Evolutionary conservation across 64 coral and sea anemone genomes (phyloP).

Genomic region (Stichodactyla helianthus): DNA sequence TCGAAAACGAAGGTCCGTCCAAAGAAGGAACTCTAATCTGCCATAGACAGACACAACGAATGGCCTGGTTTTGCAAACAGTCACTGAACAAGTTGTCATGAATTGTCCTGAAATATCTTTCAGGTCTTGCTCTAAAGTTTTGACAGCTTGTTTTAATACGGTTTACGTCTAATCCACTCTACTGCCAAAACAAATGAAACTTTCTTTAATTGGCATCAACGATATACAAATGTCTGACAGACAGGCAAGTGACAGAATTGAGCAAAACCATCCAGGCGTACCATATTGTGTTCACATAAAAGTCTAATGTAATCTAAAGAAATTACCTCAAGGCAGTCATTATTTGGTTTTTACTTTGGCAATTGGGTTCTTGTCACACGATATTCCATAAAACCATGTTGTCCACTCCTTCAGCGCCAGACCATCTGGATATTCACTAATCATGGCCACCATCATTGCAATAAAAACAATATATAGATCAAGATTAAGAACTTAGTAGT

Average conservation of each 20-base stretch:
- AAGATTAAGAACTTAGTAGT: background rate
- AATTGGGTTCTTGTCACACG: background rate
- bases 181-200: background rate
- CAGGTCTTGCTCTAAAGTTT: background rate
- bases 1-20: background rate
- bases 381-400: background rate
- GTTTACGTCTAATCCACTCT: background rate
- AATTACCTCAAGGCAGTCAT: background rate
- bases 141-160: background rate
- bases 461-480: slow-evolving; percentile 1
- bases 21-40: background rate
- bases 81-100: background rate
- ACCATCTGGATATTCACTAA: slow-evolving; percentile 1
- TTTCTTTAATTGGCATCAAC: background rate
- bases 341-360: background rate
- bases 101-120: background rate
- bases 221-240: background rate
- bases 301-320: background rate
- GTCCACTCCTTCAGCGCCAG: too few relatives aligned
- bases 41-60: background rate
- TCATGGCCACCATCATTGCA: background rate
- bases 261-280: background rate
- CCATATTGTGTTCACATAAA: background rate
- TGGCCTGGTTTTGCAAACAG: too few relatives aligned
- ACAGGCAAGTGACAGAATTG: background rate